A percentile compares a stretch with the other conserved stretches of the same genome.
phyloP scores from a whole-genome alignment of 2,797 vertebrate species.

The Tapirus indicus region DNA sequence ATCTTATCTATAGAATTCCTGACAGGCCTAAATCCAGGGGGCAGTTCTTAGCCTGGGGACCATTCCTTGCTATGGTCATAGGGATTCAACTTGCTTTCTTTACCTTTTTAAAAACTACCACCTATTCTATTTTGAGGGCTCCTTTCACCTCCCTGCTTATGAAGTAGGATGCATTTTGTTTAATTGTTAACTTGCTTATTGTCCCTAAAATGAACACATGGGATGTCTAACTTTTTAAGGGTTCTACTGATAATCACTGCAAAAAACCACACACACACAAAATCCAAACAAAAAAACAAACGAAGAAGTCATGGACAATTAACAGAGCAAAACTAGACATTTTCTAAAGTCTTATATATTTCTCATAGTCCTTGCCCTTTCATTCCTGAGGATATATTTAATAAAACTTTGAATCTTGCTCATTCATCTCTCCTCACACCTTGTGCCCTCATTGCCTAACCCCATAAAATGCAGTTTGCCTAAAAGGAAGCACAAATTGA shows the following conservation, averaged over 20 bases:
- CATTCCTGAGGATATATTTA: slow-evolving; percentile 49
- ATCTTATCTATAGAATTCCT: neutral
- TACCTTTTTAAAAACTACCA: neutral
- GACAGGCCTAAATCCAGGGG: neutral
- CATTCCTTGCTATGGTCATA: neutral
- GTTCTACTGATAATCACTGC: slow-evolving; percentile 27
- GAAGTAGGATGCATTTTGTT: slow-evolving; percentile 15
- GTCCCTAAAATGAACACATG: slow-evolving; percentile 16
- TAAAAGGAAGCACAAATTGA: slow-evolving; percentile 17
- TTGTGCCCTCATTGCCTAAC: neutral
- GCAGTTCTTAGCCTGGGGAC: neutral
- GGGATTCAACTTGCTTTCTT: slow-evolving; percentile 14
- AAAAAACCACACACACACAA: neutral
- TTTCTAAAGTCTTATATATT: slow-evolving; percentile 44
- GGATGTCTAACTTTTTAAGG: slow-evolving; percentile 35
- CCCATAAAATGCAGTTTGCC: slow-evolving; percentile 32
- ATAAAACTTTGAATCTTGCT: slow-evolving; percentile 13
- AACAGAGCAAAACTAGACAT: slow-evolving; percentile 41
- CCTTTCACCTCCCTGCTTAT: neutral
- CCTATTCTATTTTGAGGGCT: neutral
- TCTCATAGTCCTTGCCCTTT: slow-evolving; percentile 35
- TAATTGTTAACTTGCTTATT: slow-evolving; percentile 30
- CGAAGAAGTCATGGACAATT: neutral
- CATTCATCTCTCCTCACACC: slow-evolving; percentile 38
- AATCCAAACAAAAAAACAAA: slow-evolving; percentile 24